A percentile compares a stretch with the other conserved stretches of the same genome.
These are phyloP conservation scores for Porites lobata DNA, from an alignment of 92 coral and sea anemone species.

Conservation along the genomic window DNA sequence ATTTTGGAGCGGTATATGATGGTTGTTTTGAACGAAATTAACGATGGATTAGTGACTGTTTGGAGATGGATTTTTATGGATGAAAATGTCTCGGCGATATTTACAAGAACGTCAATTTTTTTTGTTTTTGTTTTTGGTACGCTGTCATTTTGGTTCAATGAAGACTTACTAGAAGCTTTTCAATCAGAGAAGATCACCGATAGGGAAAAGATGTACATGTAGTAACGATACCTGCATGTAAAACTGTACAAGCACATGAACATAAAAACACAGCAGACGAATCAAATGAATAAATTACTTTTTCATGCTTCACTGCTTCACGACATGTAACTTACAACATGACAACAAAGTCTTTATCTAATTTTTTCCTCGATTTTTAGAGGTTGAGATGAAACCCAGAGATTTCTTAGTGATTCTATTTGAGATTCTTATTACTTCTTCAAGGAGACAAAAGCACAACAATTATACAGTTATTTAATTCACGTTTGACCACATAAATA, in stretches of 20 bases:
- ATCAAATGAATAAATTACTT: not conserved
- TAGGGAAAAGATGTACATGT: too few relatives aligned
- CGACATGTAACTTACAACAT: not conserved
- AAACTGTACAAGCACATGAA: not conserved
- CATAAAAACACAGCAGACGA: not conserved
- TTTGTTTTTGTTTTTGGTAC: too few relatives aligned
- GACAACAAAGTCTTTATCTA: not conserved
- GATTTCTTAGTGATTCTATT: not conserved
- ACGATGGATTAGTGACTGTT: conserved; percentile 25
- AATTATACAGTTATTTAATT: not conserved
- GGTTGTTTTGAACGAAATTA: not conserved
- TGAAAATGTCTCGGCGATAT: conserved; percentile 1
- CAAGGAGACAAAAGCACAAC: conserved; percentile 4
- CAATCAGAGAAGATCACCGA: not conserved
- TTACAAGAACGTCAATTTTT: not conserved
- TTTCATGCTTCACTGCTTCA: not conserved
- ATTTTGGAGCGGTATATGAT: not conserved
- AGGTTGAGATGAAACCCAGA: not conserved
- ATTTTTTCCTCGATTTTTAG: not conserved
- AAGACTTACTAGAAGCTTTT: too few relatives aligned
- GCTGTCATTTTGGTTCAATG: too few relatives aligned
- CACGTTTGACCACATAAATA: conserved; percentile 11
- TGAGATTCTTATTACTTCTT: not conserved
- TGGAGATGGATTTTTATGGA: conserved; percentile 2
- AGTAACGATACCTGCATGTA: not conserved